A percentile compares a stretch with the other conserved stretches of the same genome.
Conservation (phyloP, 2,113 vertebrate species). For the Chaenocephalus aceratus region DNA sequence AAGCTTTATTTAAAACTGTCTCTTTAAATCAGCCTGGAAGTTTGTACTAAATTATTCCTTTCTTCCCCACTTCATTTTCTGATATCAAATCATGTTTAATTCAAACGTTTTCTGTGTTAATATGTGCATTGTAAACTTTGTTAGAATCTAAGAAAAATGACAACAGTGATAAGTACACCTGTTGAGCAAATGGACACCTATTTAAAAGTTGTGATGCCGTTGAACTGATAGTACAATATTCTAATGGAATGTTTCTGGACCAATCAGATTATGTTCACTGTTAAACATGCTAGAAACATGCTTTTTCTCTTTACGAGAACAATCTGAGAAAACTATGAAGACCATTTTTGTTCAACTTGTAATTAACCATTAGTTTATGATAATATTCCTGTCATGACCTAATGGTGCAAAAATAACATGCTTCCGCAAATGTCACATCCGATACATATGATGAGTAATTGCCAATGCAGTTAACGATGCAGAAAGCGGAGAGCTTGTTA, state of each 20-base stretch:
- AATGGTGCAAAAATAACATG: conserved; percentile 75
- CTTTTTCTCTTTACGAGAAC: conserved; percentile 1
- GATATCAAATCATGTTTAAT: not conserved
- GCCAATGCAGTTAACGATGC: conserved; percentile 71
- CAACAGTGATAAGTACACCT: not conserved
- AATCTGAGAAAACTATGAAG: conserved; percentile 20
- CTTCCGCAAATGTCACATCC: conserved; percentile 71
- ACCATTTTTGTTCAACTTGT: conserved; percentile 33
- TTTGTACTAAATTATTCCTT: not conserved
- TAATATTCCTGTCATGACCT: conserved; percentile 67
- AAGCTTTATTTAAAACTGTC: too few species aligned
- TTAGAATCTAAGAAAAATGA: not conserved
- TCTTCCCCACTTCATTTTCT: not conserved
- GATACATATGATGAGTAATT: conserved; percentile 69
- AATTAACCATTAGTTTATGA: conserved; percentile 63
- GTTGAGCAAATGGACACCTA: not conserved
- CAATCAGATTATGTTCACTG: not conserved
- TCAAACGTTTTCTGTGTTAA: not conserved
- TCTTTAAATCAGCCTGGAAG: not conserved
- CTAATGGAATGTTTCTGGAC: not conserved
- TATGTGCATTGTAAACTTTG: not conserved
- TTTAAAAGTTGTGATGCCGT: not conserved
- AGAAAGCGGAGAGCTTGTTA: conserved; percentile 69
- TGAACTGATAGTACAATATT: not conserved
- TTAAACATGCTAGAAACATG: not conserved